Base-by-base conservation (phyloP, 2,888 invertebrate genomes). In the Zaprionus lineosus region DNA sequence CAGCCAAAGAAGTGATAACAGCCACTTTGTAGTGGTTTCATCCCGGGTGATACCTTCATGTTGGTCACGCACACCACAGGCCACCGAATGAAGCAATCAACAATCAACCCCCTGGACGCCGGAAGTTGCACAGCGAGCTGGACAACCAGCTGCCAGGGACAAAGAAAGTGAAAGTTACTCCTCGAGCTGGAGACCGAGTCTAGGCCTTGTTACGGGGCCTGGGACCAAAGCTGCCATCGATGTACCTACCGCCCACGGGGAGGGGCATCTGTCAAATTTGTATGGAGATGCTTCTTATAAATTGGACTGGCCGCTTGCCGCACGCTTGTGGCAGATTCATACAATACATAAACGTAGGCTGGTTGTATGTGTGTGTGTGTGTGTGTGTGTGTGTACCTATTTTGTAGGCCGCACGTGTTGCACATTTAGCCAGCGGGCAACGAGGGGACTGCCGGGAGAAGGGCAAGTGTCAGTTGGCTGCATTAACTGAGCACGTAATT, bases 241-340 rank as follows among this genome's bases (percentile, higher is more conserved):
- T 43, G 31, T 36, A 31, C 34, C 4, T 28, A 11, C 12, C 14
- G 33, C 31, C 28, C 44, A 37, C 19, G 19, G 12, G n/a, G 5
- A 15, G 12, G 18, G 28, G 43, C 39, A 66, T 59, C 59, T 74
- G 65, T 71, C 63, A 71, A 58, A 71, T 78, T 78, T 78, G 53
- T 58, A 68, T 71, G 68, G 44, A 61, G 78, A 74, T 69, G 46
- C 40, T 46, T 7, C 21, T 56, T 53, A 79, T 58, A 58, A 74
- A 74, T 73, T 59, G 52, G 37, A 28, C 19, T 47, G 36, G 33
- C 36, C 8, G 28, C 31, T 62, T 29, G 31, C 39, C 41, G 39
- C 46, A 53, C 58, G 62, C 61, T 61, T 70, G 74, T 55, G 51
- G 28, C 37, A 44, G 37, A 67, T 72, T 50, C 43, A 12, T 26